These are phyloP conservation scores for Alloplasta piceator DNA, from an alignment of 2,888 invertebrate species.

Conservation along the genomic window DNA sequence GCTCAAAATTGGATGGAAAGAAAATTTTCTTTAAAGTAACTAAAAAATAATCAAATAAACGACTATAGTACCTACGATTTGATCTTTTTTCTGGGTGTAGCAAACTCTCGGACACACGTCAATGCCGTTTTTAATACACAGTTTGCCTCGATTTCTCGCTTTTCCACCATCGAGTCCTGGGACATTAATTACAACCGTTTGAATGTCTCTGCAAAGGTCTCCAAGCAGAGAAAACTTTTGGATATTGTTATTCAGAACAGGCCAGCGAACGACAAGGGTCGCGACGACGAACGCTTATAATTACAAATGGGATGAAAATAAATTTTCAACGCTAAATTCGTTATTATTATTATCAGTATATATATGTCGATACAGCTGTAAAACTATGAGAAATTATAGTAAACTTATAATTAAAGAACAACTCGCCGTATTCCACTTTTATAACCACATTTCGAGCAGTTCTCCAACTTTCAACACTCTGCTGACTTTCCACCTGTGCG, in stretches of 20 bases:
- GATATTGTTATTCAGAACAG: constrained; percentile 38
- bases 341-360: background rate
- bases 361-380: constrained; percentile 28
- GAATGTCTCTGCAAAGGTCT: background rate
- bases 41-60: too few relatives aligned
- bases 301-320: constrained; percentile 55
- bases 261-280: background rate
- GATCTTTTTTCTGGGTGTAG: too few relatives aligned
- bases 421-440: constrained; percentile 13
- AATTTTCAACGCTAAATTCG: constrained; percentile 28
- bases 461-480: constrained; percentile 20
- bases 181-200: constrained; percentile 52
- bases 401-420: constrained; percentile 65
- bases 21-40: too few relatives aligned
- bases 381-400: constrained; percentile 58
- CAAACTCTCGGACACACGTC: constrained; percentile 35
- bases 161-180: background rate
- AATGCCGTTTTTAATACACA: constrained; percentile 28
- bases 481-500: constrained; percentile 22
- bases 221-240: background rate
- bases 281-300: constrained; percentile 43
- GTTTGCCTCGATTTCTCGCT: constrained; percentile 22
- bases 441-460: constrained; percentile 30
- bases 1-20: too few relatives aligned
- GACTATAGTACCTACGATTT: too few relatives aligned